These are phyloP conservation scores for Mayetiola destructor DNA, from an alignment of 2,888 invertebrate genomes.

Conservation along the genomic window DNA sequence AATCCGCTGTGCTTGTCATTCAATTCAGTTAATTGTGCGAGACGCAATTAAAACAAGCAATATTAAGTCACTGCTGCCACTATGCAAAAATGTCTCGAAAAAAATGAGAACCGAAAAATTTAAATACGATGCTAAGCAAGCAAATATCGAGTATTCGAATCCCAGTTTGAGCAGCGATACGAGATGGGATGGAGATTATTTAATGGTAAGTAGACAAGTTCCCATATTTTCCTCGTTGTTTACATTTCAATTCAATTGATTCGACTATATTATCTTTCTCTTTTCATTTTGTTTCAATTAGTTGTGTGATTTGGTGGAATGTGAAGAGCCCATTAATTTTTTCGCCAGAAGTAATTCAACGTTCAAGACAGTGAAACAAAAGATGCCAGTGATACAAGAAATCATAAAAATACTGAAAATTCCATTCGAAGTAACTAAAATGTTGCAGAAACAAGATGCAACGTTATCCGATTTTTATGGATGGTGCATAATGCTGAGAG, in stretches of 20 bases:
- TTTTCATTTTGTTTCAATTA: too few relatives aligned
- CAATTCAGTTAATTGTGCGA: not conserved
- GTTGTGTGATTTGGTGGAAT: too few relatives aligned
- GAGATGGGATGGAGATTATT: too few relatives aligned
- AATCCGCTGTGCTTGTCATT: not conserved
- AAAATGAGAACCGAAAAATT: not conserved
- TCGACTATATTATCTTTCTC: not conserved
- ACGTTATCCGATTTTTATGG: not conserved
- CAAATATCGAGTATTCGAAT: not conserved
- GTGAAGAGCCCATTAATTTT: too few relatives aligned
- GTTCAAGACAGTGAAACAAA: too few relatives aligned
- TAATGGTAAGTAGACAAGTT: too few relatives aligned
- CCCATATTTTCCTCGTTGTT: too few relatives aligned
- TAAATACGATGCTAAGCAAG: not conserved
- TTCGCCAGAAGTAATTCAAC: too few relatives aligned
- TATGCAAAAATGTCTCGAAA: not conserved
- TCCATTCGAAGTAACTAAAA: not conserved
- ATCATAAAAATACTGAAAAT: too few relatives aligned
- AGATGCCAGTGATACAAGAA: too few relatives aligned
- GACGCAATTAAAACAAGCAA: not conserved
- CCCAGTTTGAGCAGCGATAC: not conserved
- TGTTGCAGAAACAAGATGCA: not conserved
- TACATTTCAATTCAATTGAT: not conserved
- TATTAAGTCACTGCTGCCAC: not conserved
- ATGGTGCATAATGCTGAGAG: not conserved